phyloP scores from a whole-genome alignment of 2,113 vertebrate species.

The Odocoileus virginianus region DNA sequence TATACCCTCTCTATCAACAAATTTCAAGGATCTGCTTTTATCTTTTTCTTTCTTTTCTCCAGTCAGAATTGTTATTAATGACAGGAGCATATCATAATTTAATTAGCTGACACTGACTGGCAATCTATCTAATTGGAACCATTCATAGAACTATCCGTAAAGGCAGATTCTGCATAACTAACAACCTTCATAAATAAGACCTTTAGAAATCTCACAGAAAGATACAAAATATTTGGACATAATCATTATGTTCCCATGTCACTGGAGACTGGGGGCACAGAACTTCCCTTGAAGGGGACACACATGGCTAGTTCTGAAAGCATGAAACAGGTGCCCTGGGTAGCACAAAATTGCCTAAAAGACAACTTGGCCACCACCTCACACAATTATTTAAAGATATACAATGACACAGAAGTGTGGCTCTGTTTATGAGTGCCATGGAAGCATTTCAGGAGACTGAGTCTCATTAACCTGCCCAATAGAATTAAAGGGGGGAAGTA shows the following conservation, averaged over 20 bases:
- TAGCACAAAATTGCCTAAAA: neutral
- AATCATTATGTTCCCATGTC: neutral
- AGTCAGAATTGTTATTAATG: conserved; percentile 53
- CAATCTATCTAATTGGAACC: conserved; percentile 69
- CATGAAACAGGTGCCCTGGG: neutral
- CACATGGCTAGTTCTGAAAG: neutral
- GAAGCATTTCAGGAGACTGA: neutral
- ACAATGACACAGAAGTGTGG: neutral
- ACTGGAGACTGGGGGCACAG: neutral
- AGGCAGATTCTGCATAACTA: conserved; percentile 59
- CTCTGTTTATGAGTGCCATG: neutral
- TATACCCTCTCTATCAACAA: conserved; percentile 28
- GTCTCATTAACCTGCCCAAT: neutral
- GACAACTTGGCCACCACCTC: neutral
- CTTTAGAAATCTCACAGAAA: conserved; percentile 27
- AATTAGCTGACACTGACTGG: conserved; percentile 63
- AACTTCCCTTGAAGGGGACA: neutral
- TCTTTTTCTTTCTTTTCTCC: conserved; percentile 13
- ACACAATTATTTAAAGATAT: fast-evolving
- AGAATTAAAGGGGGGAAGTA: neutral
- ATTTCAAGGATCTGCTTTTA: conserved; percentile 59
- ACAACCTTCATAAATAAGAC: conserved; percentile 56
- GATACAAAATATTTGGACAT: neutral
- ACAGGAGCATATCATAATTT: conserved; percentile 58
- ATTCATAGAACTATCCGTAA: conserved; percentile 59